phyloP scores from a whole-genome alignment of 2,113 vertebrate genomes.

The Sprattus sprattus region DNA sequence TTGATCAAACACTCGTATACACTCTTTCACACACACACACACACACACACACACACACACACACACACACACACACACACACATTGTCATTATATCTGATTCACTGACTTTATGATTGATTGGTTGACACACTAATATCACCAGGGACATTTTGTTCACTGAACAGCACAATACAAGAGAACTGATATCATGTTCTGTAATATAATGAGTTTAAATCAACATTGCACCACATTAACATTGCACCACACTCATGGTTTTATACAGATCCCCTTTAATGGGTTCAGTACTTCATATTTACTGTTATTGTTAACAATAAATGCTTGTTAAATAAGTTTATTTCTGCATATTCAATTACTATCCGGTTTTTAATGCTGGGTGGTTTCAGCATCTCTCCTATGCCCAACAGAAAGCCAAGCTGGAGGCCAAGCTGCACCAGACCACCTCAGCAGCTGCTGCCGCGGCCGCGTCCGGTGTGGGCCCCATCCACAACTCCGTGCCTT shows the following conservation, averaged over 20 bases:
- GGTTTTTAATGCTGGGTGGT: neutral
- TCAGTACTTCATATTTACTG: neutral
- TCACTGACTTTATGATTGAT: too few relatives aligned
- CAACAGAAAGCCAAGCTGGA: constrained; percentile 96
- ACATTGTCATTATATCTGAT: neutral
- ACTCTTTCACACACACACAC: neutral
- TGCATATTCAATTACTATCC: neutral
- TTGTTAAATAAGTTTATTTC: neutral
- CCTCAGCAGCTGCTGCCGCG: constrained; percentile 81
- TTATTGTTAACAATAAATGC: neutral
- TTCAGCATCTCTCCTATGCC: neutral
- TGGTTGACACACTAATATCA: too few relatives aligned
- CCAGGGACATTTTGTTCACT: too few relatives aligned
- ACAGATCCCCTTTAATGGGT: neutral
- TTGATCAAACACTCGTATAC: too few relatives aligned
- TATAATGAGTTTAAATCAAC: too few relatives aligned
- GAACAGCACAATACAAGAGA: too few relatives aligned
- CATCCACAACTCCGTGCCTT: constrained; percentile 94
- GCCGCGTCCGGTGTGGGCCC: constrained; percentile 84
- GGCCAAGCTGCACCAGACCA: constrained; percentile 98
- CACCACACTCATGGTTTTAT: neutral
- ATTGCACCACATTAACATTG: neutral
- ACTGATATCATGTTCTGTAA: too few relatives aligned
- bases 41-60: neutral
- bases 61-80: neutral